Conservation (phyloP, 2,797 vertebrate genomes). For the Acanthornis magna region DNA sequence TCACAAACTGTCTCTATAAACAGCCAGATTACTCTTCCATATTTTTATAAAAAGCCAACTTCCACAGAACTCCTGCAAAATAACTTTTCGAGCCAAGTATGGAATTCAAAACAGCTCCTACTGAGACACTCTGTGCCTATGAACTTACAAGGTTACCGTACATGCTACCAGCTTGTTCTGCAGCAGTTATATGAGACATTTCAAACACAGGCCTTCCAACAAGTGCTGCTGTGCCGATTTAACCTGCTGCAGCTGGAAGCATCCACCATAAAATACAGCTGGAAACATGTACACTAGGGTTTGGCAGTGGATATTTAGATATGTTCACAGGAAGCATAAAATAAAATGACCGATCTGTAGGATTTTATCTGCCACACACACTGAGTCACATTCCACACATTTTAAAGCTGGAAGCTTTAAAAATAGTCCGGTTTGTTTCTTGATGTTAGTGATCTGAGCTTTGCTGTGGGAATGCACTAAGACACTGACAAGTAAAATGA, state of each 20-base stretch:
- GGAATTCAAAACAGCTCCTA: constrained; percentile 66
- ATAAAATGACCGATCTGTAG: background rate
- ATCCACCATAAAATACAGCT: background rate
- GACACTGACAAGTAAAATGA: background rate
- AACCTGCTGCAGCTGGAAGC: constrained; percentile 28
- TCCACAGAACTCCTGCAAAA: constrained; percentile 44
- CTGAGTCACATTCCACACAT: background rate
- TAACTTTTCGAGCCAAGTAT: constrained; percentile 49
- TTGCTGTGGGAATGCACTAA: background rate
- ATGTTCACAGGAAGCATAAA: background rate
- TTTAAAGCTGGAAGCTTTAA: background rate
- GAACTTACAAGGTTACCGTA: constrained; percentile 62
- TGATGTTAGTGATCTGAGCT: background rate
- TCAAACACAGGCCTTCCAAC: constrained; percentile 74
- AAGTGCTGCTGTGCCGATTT: constrained; percentile 19
- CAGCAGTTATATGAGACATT: constrained; percentile 76
- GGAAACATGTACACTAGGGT: background rate
- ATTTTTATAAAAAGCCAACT: constrained; percentile 21
- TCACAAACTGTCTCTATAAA: background rate
- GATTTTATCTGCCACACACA: background rate
- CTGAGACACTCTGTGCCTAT: constrained; percentile 51
- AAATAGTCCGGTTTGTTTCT: background rate
- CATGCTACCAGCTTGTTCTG: constrained; percentile 70
- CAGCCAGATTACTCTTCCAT: background rate
- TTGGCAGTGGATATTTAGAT: background rate